Base-by-base conservation (phyloP, 2,113 vertebrate genomes). In the Takifugu flavidus region DNA sequence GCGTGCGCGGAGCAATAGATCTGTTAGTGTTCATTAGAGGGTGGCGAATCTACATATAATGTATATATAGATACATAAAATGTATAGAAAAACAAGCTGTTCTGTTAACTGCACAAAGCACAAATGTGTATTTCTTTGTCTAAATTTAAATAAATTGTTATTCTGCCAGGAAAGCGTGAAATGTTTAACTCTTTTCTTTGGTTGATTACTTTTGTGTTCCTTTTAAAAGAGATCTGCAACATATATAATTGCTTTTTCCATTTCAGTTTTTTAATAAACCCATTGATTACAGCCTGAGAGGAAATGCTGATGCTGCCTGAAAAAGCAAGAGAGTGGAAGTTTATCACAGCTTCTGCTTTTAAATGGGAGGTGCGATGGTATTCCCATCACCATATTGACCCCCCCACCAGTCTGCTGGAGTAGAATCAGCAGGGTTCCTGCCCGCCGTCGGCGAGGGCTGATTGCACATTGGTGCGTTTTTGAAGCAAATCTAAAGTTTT, bases 141-240 rank as follows among this genome's bases (percentile, higher is more conserved):
- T 87, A 82, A 80, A 87, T 89, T 88, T 82, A 75, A 91, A 90
- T 89, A 90, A 89, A 88, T 86, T 86, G 82, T 83, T 91, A 88
- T 88, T 90, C 89, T 89, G 83, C 79, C 86, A 89, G 75, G 80
- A 90, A 88, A 80, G 34, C 71, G 1, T 5, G 10, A 72, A 59
- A 55, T 45, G 20, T 61, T 63, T 59, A 59, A 28, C 44, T 6
- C 58, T 64, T 28, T 55, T 75, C 42, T 4, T 75, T 29, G 69
- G 25, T 1, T 42, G 4, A 53, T 56, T 43, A 56, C 60, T 59
- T 2, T 51, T 54, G 0, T 31, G 62, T 65, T 0, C 14, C 69
- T 67, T n/a, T 26, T 13, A 39, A 4, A 49, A 56, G 47, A 74
- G 70, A 80, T 69, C 62, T 51, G 51, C 46, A 70, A 77, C 34